Conservation (phyloP, 2,113 vertebrate species). For the Alexandromys fortis region DNA sequence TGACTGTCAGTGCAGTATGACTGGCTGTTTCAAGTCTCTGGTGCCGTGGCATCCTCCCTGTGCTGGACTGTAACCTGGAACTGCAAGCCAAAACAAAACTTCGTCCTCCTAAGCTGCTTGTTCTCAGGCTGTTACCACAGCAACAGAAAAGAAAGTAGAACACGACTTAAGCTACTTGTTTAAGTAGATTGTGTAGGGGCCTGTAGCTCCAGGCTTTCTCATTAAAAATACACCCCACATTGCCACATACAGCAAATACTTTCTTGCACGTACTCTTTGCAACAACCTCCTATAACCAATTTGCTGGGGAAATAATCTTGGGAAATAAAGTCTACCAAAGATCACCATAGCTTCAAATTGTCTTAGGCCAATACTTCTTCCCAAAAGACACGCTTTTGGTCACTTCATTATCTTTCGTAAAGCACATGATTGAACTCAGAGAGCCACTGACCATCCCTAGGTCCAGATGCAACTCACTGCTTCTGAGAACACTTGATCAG, state of each 20-base stretch:
- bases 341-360: background rate
- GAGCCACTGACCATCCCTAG: background rate
- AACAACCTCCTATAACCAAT: background rate
- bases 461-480: background rate
- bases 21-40: background rate
- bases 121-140: background rate
- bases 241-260: background rate
- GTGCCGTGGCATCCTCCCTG: background rate
- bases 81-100: background rate
- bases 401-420: background rate
- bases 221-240: background rate
- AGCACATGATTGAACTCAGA: background rate
- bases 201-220: background rate
- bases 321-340: background rate
- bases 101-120: background rate
- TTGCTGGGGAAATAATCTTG: background rate
- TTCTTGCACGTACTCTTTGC: background rate
- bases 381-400: background rate
- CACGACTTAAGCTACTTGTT: background rate
- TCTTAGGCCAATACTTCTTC: background rate
- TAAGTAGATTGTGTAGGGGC: background rate
- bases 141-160: background rate
- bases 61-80: background rate
- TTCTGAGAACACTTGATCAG: background rate
- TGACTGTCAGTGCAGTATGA: background rate